Conservation (phyloP, 2,888 invertebrate species). For the Cosmia trapezina region DNA sequence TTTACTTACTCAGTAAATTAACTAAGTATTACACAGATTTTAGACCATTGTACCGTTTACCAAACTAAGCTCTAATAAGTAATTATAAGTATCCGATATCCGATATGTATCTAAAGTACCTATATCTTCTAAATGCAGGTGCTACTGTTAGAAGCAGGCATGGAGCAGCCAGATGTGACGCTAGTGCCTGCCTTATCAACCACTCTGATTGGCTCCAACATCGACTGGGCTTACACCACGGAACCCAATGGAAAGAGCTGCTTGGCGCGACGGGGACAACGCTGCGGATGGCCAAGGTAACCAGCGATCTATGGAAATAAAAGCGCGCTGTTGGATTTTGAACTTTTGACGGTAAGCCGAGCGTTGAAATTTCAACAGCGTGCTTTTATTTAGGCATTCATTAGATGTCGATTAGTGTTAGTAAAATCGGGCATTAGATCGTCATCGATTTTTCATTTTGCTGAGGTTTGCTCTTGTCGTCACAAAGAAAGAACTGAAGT, state of each 20-base stretch:
- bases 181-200: constrained; percentile 91
- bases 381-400: background rate
- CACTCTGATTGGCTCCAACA: constrained; percentile 89
- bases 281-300: constrained; percentile 89
- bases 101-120: background rate
- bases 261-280: constrained; percentile 85
- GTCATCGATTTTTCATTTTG: too few species aligned
- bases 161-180: constrained; percentile 91
- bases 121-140: constrained; percentile 80
- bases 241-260: constrained; percentile 91
- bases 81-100: too few species aligned
- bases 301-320: background rate
- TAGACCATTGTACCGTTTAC: background rate
- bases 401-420: background rate
- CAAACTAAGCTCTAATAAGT: background rate
- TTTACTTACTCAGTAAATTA: too few species aligned
- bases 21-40: too few species aligned
- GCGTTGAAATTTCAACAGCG: background rate
- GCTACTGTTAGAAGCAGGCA: constrained; percentile 91
- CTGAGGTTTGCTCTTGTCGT: background rate
- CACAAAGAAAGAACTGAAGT: background rate
- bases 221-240: constrained; percentile 92
- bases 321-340: background rate
- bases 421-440: background rate
- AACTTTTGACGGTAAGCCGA: background rate